Evolutionary conservation across 2,113 vertebrate genomes (phyloP), one percentile per base, ranked within the genome.

Genomic region (Xiphias gladius): DNA sequence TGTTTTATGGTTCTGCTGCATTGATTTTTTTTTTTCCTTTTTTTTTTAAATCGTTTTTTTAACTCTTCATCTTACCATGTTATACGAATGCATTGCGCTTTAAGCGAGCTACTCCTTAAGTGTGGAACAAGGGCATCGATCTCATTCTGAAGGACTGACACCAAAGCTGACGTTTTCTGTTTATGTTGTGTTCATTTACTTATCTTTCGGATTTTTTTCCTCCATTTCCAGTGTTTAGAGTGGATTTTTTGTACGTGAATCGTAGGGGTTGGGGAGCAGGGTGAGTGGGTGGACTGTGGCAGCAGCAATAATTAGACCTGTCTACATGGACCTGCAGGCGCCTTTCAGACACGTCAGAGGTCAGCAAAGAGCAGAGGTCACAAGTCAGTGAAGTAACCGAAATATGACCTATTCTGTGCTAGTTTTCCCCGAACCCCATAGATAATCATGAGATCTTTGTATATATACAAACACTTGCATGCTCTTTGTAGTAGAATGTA

Each of bases 231-330:
- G 30, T 32, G 63, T 46, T 41, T 26, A 57, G 22, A 32, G 35
- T 24, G 59, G 17, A 0, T 55, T 71, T 75, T 35, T 54, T 43
- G 54, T 65, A 63, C 16, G 3, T 46, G 62, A 30, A 22, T 61
- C 52, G 10, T 64, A 26, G 28, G 13, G 57, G 26, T 35, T 7
- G 37, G 12, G 35, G 73, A 48, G 46, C 59, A 22, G 57, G 10
- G 46, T 46, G 75, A 73, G 77, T 72, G 77, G 83, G 61, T 54
- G 16, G 35, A 68, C 66, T 35, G 63, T 22, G 64, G 57, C 52
- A 32, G 37, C 43, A n/a, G 3, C 54, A 79, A 80, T 85, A 68
- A 87, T 69, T 73, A 79, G 63, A 75, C 61, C 59, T 65, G 73
- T 86, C 76, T 22, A 54, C 70, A 22, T 17, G 55, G 74, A 58